These are phyloP conservation scores for Monodelphis domestica DNA, from an alignment of 2,797 vertebrate genomes.

Conservation along the genomic window DNA sequence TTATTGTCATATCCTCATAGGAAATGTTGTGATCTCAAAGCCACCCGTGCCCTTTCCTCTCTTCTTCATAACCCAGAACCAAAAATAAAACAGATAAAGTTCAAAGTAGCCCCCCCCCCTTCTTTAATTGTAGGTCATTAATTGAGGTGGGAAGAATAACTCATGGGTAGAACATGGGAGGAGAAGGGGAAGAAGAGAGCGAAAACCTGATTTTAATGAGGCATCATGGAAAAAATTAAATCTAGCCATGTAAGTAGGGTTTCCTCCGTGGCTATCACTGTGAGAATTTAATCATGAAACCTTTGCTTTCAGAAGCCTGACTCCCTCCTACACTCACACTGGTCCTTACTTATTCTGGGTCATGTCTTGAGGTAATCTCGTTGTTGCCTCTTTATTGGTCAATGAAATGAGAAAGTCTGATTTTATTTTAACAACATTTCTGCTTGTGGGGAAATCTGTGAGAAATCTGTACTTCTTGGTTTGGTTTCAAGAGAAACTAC, in stretches of 20 bases:
- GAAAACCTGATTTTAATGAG: conserved; percentile 77
- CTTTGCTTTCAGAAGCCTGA: conserved; percentile 55
- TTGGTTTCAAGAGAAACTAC: conserved; percentile 47
- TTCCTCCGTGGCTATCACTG: conserved; percentile 71
- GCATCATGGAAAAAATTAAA: conserved; percentile 70
- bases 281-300: conserved; percentile 72
- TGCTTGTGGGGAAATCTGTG: conserved; percentile 75
- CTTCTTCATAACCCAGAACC: background rate
- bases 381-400: conserved; percentile 58
- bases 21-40: conserved; percentile 13
- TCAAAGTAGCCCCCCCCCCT: background rate
- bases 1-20: background rate
- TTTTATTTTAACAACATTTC: conserved; percentile 57
- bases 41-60: background rate
- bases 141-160: background rate
- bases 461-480: conserved; percentile 55
- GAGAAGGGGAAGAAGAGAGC: background rate
- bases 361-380: conserved; percentile 32
- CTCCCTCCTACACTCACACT: conserved; percentile 11
- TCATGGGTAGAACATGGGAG: background rate
- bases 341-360: conserved; percentile 10
- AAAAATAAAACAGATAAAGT: background rate
- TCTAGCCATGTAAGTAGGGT: conserved; percentile 76
- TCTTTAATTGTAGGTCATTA: background rate
- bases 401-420: conserved; percentile 35